phyloP scores from a whole-genome alignment of 2,888 invertebrate genomes.

The Marasmarcha lunaedactyla region DNA sequence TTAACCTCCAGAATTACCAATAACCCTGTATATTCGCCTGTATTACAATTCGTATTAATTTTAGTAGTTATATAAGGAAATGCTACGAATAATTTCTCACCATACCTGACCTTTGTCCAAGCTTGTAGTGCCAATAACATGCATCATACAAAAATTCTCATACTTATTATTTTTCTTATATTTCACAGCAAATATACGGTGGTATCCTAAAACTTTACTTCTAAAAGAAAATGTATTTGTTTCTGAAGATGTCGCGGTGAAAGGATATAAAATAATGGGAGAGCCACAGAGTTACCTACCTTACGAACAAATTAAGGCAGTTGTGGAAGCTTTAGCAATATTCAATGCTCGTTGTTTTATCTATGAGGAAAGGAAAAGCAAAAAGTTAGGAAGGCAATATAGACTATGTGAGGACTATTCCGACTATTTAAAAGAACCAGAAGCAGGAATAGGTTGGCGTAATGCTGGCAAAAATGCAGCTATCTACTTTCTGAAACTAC shows the following conservation, averaged over 20 bases:
- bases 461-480: constrained; percentile 42
- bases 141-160: too few species aligned
- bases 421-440: constrained; percentile 35
- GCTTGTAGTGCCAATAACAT: too few species aligned
- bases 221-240: constrained; percentile 27
- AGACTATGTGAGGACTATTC: constrained; percentile 46
- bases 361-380: constrained; percentile 48
- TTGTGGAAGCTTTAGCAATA: constrained; percentile 47
- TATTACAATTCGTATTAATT: too few species aligned
- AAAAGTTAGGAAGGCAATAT: constrained; percentile 33
- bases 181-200: too few species aligned
- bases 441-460: constrained; percentile 31
- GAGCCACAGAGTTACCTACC: constrained; percentile 28
- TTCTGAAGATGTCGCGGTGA: constrained; percentile 43
- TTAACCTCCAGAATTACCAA: too few species aligned
- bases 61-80: too few species aligned
- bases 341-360: constrained; percentile 63
- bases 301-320: constrained; percentile 44
- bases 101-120: too few species aligned
- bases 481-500: constrained; percentile 38
- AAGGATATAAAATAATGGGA: constrained; percentile 40
- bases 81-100: too few species aligned
- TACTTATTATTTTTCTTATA: too few species aligned
- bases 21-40: too few species aligned
- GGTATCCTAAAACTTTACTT: neutral